Base-by-base conservation (phyloP, 1,140 invertebrate species). In the Drosophila lini region DNA sequence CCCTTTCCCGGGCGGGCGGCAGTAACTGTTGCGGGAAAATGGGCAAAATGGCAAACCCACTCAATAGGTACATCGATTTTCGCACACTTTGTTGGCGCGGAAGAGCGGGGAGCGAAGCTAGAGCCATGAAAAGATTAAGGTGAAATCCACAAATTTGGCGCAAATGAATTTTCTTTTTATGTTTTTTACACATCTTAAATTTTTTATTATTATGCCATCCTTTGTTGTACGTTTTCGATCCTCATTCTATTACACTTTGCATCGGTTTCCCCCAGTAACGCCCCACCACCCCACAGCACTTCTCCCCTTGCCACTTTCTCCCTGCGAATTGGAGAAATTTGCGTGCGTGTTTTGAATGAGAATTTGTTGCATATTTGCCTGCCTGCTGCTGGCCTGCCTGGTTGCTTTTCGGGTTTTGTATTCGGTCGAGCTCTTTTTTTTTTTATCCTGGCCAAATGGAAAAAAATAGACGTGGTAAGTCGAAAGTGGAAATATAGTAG, bases 161-260 rank as follows among this genome's bases (percentile, higher is more conserved):
- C 85, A 89, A 89, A 89, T 89, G 84, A 89, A 89, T 89, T 89
- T 89, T 89, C 84, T 84, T 89, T 89, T 89, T 89, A 90, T 90
- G 85, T 89, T 89, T 89, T 89, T 89, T 89, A 89, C 85, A 89
- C 84, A 89, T 89, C 84, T 89, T 84, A 89, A 84, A 89, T 89
- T 89, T 89, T 89, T 89, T 89, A 90, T 89, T 89, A 88, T 89
- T 89, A 88, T 88, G 83, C 84, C 77, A 83, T 89, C 78, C 84
- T 84, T 89, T 89, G 85, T 89, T 89, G 85, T 89, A 79, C 84
- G 69, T 81, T 89, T 89, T 80, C 84, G 78, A 89, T 89, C 80
- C 85, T 89, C 84, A 89, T 89, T 89, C 84, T 89, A 89, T 89
- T 89, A 81, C 78, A 80, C 74, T 89, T 81, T 65, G 74, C 52